Conservation (phyloP, 1,140 invertebrate genomes). For the Drosophila novamexicana region DNA sequence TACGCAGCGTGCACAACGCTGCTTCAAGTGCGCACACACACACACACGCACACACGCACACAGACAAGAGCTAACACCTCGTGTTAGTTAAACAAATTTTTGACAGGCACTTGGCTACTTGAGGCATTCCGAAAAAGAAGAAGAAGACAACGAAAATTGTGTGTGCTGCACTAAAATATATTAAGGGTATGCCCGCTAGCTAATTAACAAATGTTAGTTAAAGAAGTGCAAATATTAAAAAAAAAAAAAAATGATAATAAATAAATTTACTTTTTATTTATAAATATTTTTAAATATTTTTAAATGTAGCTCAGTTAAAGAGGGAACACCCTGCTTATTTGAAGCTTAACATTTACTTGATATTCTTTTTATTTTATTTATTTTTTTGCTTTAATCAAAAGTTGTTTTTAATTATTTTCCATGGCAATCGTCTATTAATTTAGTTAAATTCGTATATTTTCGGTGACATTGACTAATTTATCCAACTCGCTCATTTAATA, state of each 20-base stretch:
- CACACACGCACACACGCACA: neutral
- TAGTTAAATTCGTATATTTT: neutral
- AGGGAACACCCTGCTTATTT: neutral
- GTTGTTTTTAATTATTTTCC: constrained; percentile 11
- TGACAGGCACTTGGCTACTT: constrained; percentile 5
- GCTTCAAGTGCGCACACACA: constrained; percentile 1
- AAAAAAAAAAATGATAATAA: neutral
- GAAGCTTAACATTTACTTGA: neutral
- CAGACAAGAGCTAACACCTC: neutral
- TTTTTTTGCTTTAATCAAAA: neutral
- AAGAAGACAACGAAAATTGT: neutral
- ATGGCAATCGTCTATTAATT: constrained; percentile 6
- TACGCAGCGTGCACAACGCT: constrained; percentile 6
- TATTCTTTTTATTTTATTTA: neutral
- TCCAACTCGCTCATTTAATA: constrained; percentile 18
- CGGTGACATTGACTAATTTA: constrained; percentile 23
- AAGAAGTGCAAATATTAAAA: neutral
- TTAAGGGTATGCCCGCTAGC: neutral
- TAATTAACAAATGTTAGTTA: neutral
- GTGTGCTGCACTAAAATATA: neutral
- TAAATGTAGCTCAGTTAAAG: neutral
- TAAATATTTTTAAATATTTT: neutral
- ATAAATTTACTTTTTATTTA: neutral
- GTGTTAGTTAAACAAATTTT: constrained; percentile 3
- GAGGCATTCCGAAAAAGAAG: neutral